A percentile compares a stretch with the other conserved stretches of the same genome.
Evolutionary conservation across 2,888 invertebrate genomes (phyloP).

Genomic region (Drosophila hamatofila): DNA sequence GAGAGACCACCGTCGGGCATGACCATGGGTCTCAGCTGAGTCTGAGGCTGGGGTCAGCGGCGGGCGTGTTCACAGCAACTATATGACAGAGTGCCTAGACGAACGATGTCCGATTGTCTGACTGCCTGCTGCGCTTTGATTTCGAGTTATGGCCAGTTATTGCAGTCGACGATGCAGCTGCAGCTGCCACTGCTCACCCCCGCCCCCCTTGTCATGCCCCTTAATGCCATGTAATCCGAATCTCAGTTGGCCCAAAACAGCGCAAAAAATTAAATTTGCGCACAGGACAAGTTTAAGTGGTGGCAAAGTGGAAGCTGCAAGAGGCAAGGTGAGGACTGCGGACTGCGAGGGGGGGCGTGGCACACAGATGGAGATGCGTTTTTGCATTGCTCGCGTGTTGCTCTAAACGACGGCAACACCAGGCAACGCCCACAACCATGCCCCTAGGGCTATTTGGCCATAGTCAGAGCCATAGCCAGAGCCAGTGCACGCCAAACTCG

Average conservation of each 20-base stretch:
- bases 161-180: constrained; percentile 40
- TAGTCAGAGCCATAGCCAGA: constrained; percentile 14
- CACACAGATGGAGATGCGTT: constrained; percentile 32
- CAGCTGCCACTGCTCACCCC: not conserved
- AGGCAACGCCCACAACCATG: constrained; percentile 25
- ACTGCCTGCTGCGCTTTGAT: constrained; percentile 75
- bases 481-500: constrained; percentile 62
- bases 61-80: constrained; percentile 33
- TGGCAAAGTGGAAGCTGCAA: constrained; percentile 7
- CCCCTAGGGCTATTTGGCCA: constrained; percentile 1
- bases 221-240: constrained; percentile 70
- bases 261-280: constrained; percentile 76
- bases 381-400: constrained; percentile 51
- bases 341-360: not conserved
- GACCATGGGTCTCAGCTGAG: not conserved
- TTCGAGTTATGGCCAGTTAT: constrained; percentile 78
- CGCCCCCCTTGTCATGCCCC: not conserved
- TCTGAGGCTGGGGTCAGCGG: constrained; percentile 27
- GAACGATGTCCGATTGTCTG: not conserved
- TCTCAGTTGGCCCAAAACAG: constrained; percentile 71
- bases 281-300: constrained; percentile 78
- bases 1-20: constrained; percentile 36
- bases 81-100: constrained; percentile 66
- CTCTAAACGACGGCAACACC: constrained; percentile 43
- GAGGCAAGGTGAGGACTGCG: too few relatives aligned